Conservation (phyloP, 2,113 vertebrate genomes). For the Sylvietta virens region DNA sequence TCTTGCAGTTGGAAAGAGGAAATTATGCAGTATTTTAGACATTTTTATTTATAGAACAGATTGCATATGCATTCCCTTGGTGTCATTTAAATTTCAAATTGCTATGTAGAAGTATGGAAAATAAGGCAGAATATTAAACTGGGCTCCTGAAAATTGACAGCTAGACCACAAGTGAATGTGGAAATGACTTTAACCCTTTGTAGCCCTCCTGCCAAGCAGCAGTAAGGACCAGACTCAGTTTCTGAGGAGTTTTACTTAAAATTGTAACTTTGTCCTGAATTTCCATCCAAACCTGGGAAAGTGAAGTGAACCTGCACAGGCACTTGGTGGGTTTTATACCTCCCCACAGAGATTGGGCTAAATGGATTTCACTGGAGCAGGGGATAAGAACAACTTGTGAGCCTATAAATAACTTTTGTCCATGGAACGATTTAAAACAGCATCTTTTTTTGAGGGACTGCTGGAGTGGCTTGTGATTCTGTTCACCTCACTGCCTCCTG, state of each 20-base stretch:
- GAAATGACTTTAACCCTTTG: not conserved
- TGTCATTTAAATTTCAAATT: slow-evolving; percentile 38
- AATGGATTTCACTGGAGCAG: not conserved
- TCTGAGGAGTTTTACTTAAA: not conserved
- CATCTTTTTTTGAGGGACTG: not conserved
- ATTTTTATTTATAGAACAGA: slow-evolving; percentile 18
- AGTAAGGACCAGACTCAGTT: not conserved
- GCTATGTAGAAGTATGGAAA: not conserved
- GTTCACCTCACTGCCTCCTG: not conserved
- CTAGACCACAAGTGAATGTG: not conserved
- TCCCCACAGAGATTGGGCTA: not conserved
- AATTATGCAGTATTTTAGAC: not conserved
- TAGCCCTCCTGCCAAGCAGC: not conserved
- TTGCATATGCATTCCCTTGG: not conserved
- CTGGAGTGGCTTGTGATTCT: not conserved
- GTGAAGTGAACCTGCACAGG: not conserved
- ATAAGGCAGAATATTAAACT: not conserved
- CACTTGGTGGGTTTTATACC: not conserved
- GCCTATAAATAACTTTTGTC: not conserved
- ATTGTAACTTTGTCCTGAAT: not conserved
- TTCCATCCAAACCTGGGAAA: not conserved
- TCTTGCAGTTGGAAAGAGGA: not conserved
- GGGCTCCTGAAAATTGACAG: not conserved
- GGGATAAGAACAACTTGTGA: not conserved
- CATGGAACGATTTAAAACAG: not conserved